Evolutionary conservation across 2,888 invertebrate species (phyloP).

Genomic region (Elegia similella): DNA sequence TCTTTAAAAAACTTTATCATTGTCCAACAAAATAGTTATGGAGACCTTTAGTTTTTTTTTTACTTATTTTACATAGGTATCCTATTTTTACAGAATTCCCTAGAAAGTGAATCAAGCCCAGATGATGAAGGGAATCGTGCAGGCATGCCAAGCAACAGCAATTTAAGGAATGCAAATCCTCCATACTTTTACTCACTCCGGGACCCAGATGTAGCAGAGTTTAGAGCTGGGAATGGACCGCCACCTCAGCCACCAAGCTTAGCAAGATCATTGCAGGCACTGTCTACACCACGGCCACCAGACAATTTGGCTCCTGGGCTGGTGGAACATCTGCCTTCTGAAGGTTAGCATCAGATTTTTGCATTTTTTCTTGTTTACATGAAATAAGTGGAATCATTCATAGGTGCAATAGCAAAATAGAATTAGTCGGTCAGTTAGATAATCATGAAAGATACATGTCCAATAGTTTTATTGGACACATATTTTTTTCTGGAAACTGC

Average conservation of each 20-base stretch:
- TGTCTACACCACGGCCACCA: slow-evolving; percentile 82
- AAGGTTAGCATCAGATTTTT: slow-evolving; percentile 76
- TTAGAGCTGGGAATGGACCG: slow-evolving; percentile 47
- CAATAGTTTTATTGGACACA: too few species aligned
- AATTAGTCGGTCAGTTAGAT: too few species aligned
- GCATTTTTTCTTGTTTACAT: slow-evolving; percentile 5
- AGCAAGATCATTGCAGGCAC: slow-evolving; percentile 82
- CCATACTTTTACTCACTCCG: slow-evolving; percentile 19
- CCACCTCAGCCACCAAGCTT: slow-evolving; percentile 79
- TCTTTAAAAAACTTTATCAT: too few species aligned
- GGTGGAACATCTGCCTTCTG: slow-evolving; percentile 87
- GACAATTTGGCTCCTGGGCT: slow-evolving; percentile 83
- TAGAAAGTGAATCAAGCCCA: slow-evolving; percentile 73
- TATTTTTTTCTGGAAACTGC: too few species aligned
- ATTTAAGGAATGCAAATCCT: slow-evolving; percentile 38
- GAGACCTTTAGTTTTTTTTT: too few species aligned
- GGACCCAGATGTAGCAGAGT: slow-evolving; percentile 31
- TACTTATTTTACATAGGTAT: too few species aligned
- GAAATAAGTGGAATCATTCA: neutral
- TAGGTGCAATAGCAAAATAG: too few species aligned
- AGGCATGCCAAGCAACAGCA: slow-evolving; percentile 58
- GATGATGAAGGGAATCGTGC: slow-evolving; percentile 68
- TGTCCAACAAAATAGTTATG: too few species aligned
- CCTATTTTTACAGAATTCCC: slow-evolving; percentile 55
- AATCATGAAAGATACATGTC: too few species aligned